A percentile compares a stretch with the other conserved stretches of the same genome.
These are phyloP conservation scores for Ommatoiulus sabulosus DNA, from an alignment of 2,888 invertebrate species.

Conservation along the genomic window DNA sequence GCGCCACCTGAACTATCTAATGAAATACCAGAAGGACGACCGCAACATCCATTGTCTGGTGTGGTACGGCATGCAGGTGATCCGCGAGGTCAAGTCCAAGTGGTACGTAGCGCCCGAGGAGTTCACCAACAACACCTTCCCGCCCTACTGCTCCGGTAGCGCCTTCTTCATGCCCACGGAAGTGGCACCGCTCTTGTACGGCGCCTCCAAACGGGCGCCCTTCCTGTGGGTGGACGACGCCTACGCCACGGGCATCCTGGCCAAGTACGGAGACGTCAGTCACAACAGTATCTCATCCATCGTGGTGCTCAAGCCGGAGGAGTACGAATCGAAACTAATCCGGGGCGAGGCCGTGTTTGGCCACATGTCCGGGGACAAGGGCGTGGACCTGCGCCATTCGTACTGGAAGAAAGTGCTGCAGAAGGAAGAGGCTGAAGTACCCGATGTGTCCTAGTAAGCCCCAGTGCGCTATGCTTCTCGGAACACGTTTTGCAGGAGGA, in stretches of 20 bases:
- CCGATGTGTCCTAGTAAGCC: neutral
- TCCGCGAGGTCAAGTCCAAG: conserved; percentile 55
- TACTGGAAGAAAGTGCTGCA: conserved; percentile 57
- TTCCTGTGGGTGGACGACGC: conserved; percentile 59
- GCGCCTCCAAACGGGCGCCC: conserved; percentile 51
- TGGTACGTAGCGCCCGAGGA: conserved; percentile 57
- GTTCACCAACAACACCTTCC: conserved; percentile 52
- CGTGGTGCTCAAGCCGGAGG: conserved; percentile 53
- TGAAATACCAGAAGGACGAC: conserved; percentile 31
- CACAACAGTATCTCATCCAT: conserved; percentile 56
- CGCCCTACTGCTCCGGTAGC: conserved; percentile 57
- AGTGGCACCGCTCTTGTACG: conserved; percentile 4
- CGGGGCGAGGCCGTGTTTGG: conserved; percentile 55
- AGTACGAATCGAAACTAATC: conserved; percentile 54
- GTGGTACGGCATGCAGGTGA: conserved; percentile 56
- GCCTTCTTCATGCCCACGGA: conserved; percentile 54
- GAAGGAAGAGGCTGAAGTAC: conserved; percentile 55
- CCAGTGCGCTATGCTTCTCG: no score
- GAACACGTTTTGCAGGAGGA: no score
- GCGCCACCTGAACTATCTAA: conserved; percentile 50
- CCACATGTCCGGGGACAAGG: conserved; percentile 57
- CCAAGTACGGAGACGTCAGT: conserved; percentile 45
- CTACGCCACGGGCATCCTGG: conserved; percentile 56
- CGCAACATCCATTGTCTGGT: conserved; percentile 54
- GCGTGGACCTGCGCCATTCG: conserved; percentile 52